These are phyloP conservation scores for Phainopepla nitens DNA, from an alignment of 2,113 vertebrate genomes.

Conservation along the genomic window DNA sequence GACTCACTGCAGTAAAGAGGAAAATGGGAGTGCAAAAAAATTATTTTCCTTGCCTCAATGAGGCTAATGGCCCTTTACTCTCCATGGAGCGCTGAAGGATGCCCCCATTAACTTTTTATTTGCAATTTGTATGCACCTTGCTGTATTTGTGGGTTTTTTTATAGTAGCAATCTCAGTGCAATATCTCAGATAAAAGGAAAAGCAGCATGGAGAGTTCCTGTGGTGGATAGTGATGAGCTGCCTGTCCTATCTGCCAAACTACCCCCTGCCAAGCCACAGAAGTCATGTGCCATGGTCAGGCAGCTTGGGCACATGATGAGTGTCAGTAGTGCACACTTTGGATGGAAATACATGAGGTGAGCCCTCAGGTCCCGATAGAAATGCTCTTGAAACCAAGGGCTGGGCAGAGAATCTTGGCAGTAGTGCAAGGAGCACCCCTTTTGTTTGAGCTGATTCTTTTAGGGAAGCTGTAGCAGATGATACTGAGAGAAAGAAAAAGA, in stretches of 20 bases:
- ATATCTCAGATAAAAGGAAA: not conserved
- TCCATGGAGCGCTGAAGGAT: not conserved
- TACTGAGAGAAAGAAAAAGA: not conserved
- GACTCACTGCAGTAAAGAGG: not conserved
- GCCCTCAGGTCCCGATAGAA: not conserved
- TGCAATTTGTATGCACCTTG: constrained; percentile 18
- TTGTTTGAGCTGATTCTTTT: not conserved
- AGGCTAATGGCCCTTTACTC: not conserved
- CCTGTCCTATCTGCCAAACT: not conserved
- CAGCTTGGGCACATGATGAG: not conserved
- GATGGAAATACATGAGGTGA: not conserved
- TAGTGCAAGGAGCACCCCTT: not conserved
- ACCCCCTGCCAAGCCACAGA: not conserved
- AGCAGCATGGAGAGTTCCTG: not conserved
- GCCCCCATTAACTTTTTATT: constrained; percentile 5
- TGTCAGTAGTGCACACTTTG: not conserved
- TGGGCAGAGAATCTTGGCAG: not conserved
- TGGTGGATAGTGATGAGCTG: not conserved
- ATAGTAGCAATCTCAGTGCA: not conserved
- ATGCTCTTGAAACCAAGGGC: not conserved
- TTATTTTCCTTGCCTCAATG: not conserved
- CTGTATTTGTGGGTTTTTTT: not conserved
- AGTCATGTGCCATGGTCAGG: rapidly evolving
- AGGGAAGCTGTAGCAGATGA: not conserved
- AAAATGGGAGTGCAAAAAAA: not conserved